These are phyloP conservation scores for Parnassius orleans DNA, from an alignment of 2,888 invertebrate genomes.

Conservation along the genomic window DNA sequence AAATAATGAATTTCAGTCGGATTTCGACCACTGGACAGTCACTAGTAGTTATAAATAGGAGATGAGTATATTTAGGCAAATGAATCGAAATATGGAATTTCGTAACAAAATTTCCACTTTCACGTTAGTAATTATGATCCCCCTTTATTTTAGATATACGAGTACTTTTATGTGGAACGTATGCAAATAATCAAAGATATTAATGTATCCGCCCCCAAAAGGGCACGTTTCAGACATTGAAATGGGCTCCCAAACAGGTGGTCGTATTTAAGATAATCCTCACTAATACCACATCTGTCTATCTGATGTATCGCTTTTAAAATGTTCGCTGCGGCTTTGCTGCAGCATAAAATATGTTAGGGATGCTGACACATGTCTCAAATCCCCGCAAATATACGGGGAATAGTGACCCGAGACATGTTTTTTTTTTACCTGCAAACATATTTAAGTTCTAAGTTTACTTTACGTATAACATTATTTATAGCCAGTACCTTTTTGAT, in stretches of 20 bases:
- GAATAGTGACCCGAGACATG: constrained; percentile 54
- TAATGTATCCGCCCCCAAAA: constrained; percentile 62
- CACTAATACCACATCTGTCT: constrained; percentile 61
- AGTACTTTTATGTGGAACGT: constrained; percentile 8
- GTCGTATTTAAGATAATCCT: constrained; percentile 71
- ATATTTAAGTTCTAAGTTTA: no score
- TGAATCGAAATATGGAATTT: no score
- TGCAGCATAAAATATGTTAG: constrained; percentile 54
- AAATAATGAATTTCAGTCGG: no score
- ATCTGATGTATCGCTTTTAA: constrained; percentile 56
- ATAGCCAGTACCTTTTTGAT: no score
- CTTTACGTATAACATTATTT: no score
- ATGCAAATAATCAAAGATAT: constrained; percentile 42
- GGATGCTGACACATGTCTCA: constrained; percentile 55
- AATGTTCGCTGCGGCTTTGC: constrained; percentile 37
- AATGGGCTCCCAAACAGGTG: constrained; percentile 68
- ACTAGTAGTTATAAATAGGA: no score
- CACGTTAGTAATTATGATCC: no score
- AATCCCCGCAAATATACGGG: constrained; percentile 49
- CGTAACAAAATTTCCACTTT: no score
- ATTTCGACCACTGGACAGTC: no score
- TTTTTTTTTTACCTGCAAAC: constrained; percentile 35
- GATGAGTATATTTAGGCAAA: no score
- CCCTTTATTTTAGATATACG: not conserved
- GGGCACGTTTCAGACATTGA: constrained; percentile 48